These are phyloP conservation scores for Noctua janthe DNA, from an alignment of 2,888 invertebrate species.

Conservation along the genomic window DNA sequence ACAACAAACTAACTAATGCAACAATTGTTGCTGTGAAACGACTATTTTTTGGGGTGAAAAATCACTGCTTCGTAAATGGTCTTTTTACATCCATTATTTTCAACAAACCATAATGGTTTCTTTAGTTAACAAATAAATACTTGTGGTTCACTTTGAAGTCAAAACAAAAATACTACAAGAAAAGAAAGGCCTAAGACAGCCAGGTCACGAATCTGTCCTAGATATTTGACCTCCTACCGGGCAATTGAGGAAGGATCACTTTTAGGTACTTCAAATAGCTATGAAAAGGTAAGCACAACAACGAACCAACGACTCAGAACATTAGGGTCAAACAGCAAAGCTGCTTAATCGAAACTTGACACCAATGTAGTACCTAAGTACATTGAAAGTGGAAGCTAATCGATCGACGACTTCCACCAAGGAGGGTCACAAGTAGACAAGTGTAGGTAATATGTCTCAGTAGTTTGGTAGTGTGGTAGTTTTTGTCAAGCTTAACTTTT, in stretches of 20 bases:
- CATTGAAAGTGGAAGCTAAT: conserved; percentile 1
- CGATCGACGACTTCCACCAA: background rate
- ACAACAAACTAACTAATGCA: background rate
- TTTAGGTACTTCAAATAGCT: conserved; percentile 10
- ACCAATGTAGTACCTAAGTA: background rate
- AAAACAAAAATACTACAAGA: background rate
- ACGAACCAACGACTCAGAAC: background rate
- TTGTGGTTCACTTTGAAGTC: background rate
- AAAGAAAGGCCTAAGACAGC: conserved; percentile 22
- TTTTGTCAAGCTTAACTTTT: too few relatives aligned
- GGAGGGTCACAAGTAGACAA: background rate
- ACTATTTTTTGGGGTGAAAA: background rate
- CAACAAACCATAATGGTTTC: background rate
- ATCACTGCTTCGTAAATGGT: background rate
- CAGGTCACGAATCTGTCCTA: conserved; percentile 40
- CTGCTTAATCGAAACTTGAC: conserved; percentile 24
- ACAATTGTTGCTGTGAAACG: background rate
- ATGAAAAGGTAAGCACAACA: conserved; percentile 2
- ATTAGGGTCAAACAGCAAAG: conserved; percentile 25
- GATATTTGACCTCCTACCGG: conserved; percentile 38
- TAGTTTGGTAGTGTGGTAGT: background rate
- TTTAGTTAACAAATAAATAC: background rate
- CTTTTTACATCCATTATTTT: too few relatives aligned
- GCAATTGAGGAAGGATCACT: background rate
- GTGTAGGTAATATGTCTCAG: background rate